phyloP scores from a whole-genome alignment of 2,888 invertebrate genomes.

The Tetanocera ferruginea region DNA sequence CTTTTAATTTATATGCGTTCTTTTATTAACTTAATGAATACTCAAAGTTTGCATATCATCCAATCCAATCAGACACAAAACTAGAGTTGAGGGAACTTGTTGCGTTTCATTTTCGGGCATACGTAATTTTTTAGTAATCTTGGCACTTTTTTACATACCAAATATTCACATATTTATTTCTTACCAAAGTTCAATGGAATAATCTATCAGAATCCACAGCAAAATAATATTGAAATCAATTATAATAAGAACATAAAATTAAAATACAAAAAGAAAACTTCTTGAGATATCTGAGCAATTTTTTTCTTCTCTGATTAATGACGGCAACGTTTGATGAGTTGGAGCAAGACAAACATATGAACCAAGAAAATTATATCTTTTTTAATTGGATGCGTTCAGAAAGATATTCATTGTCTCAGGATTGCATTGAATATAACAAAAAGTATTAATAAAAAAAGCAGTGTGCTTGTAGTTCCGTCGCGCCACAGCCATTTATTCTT shows the following conservation, averaged over 20 bases:
- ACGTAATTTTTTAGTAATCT: neutral
- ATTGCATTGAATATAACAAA: neutral
- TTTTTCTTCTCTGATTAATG: neutral
- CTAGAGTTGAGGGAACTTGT: slow-evolving; percentile 1
- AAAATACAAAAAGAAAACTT: neutral
- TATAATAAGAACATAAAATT: neutral
- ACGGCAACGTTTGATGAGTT: slow-evolving; percentile 5
- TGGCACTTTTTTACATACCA: neutral
- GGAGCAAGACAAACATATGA: neutral
- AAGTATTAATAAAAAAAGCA: too few species aligned
- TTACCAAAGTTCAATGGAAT: neutral
- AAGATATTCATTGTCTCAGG: neutral
- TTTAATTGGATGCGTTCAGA: neutral
- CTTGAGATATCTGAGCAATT: neutral
- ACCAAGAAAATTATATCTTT: neutral
- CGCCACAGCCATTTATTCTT: too few species aligned
- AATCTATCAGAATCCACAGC: neutral
- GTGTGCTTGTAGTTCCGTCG: too few species aligned
- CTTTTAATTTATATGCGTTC: neutral
- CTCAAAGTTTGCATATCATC: neutral
- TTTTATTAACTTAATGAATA: neutral
- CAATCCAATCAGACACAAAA: neutral
- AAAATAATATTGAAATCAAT: neutral
- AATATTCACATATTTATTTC: neutral
- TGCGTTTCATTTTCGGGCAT: neutral